Evolutionary conservation across 2,888 invertebrate species (phyloP).

Genomic region (Leptogaster cylindrica): DNA sequence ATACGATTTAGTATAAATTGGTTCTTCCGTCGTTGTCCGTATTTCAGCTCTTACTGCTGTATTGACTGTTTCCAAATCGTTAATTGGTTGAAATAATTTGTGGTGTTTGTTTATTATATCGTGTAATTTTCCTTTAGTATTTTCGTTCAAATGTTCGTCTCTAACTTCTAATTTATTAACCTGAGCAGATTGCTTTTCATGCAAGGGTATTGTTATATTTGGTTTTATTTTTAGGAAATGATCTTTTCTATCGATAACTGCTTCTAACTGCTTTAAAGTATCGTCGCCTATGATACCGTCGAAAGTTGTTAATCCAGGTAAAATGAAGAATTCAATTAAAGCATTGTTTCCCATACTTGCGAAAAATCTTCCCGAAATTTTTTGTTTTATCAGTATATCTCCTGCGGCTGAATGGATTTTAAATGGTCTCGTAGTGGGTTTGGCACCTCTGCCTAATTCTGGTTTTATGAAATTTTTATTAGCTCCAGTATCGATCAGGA

Average conservation of each 20-base stretch:
- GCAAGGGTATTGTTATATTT: conserved; percentile 23
- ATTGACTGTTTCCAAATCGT: neutral
- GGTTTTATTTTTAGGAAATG: conserved; percentile 38
- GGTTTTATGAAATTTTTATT: conserved; percentile 41
- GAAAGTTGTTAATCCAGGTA: conserved; percentile 42
- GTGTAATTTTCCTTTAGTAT: neutral
- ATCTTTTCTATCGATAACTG: conserved; percentile 45
- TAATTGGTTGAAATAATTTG: conserved; percentile 17
- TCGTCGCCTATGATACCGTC: conserved; percentile 47
- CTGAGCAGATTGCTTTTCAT: conserved; percentile 13
- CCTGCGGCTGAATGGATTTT: conserved; percentile 42
- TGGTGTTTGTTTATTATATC: too few species aligned
- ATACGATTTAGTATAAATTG: conserved; percentile 52
- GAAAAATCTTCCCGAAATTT: conserved; percentile 39
- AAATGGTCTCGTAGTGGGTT: conserved; percentile 21
- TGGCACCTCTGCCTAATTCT: conserved; percentile 8
- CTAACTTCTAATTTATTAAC: conserved; percentile 4
- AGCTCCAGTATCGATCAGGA: conserved; percentile 36
- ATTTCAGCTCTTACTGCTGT: conserved; percentile 53
- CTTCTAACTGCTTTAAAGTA: conserved; percentile 43
- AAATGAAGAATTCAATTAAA: conserved; percentile 37
- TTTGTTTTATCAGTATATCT: conserved; percentile 20
- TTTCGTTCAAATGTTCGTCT: neutral
- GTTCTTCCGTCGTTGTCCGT: conserved; percentile 48
- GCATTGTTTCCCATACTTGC: conserved; percentile 22